Conservation (phyloP, 2,113 vertebrate genomes). For the Oncorhynchus gorbuscha region DNA sequence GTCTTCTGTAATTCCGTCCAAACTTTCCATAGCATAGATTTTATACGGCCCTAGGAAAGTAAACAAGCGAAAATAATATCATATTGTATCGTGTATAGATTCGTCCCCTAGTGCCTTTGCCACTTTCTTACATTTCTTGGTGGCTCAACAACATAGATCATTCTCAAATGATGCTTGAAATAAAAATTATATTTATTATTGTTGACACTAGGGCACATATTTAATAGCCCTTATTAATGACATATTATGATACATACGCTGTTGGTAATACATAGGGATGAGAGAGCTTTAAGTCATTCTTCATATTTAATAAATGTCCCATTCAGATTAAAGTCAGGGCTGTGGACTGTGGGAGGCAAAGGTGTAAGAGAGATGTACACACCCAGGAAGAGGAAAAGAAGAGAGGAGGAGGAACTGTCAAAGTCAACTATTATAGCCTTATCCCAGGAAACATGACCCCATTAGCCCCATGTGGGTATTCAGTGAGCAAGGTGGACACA, state of each 20-base stretch:
- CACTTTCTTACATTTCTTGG: conserved; percentile 63
- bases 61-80: conserved; percentile 61
- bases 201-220: conserved; percentile 71
- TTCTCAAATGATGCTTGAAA: conserved; percentile 65
- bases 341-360: conserved; percentile 27
- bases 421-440: too few relatives aligned
- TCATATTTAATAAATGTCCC: conserved; percentile 53
- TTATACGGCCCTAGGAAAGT: not conserved
- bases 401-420: too few relatives aligned
- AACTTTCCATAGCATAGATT: too few relatives aligned
- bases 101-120: conserved; percentile 45
- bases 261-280: conserved; percentile 61
- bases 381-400: not conserved
- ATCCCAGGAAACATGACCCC: too few relatives aligned
- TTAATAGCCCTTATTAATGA: conserved; percentile 76
- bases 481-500: too few relatives aligned
- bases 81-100: conserved; percentile 72
- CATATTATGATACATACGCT: conserved; percentile 71
- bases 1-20: too few relatives aligned
- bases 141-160: conserved; percentile 69
- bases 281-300: conserved; percentile 45
- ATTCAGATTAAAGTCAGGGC: conserved; percentile 50
- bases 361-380: conserved; percentile 33
- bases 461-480: too few relatives aligned
- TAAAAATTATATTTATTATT: conserved; percentile 76